Evolutionary conservation across 2,797 vertebrate species (phyloP).

Genomic region (Saguinus oedipus): DNA sequence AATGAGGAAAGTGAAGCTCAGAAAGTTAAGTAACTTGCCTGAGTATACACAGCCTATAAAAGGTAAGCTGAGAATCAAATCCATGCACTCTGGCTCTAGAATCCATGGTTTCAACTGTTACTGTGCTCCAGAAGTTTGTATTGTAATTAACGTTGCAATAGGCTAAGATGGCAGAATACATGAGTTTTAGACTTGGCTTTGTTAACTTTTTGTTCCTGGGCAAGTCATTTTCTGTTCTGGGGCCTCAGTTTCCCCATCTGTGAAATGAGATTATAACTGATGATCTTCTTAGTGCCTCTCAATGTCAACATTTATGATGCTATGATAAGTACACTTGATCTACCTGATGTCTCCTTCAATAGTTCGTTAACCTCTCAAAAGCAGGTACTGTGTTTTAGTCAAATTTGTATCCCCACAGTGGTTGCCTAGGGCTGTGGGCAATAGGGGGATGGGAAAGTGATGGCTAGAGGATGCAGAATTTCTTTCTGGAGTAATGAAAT

Average conservation of each 20-base stretch:
- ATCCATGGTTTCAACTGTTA: not conserved
- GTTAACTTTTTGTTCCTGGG: not conserved
- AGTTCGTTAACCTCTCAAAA: not conserved
- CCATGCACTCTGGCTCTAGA: not conserved
- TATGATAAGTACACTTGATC: not conserved
- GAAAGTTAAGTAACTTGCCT: slow-evolving; percentile 11
- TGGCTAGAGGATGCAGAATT: not conserved
- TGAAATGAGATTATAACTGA: not conserved
- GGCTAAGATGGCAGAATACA: not conserved
- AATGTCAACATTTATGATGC: slow-evolving; percentile 15
- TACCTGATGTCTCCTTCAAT: not conserved
- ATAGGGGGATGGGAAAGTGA: not conserved
- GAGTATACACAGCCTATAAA: not conserved
- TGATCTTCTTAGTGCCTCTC: not conserved
- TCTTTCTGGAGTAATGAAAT: not conserved
- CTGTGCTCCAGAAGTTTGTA: not conserved
- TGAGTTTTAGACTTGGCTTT: not conserved
- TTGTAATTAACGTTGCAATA: not conserved
- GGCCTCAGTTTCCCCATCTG: not conserved
- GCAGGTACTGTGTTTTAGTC: not conserved
- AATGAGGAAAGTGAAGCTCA: slow-evolving; percentile 5
- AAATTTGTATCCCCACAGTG: not conserved
- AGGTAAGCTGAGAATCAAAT: not conserved
- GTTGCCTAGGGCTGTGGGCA: not conserved
- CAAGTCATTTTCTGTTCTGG: not conserved